Evolutionary conservation across 2,797 vertebrate genomes (phyloP), one percentile per base, ranked within the genome.

Genomic region (Zenarchopterus dispar): DNA sequence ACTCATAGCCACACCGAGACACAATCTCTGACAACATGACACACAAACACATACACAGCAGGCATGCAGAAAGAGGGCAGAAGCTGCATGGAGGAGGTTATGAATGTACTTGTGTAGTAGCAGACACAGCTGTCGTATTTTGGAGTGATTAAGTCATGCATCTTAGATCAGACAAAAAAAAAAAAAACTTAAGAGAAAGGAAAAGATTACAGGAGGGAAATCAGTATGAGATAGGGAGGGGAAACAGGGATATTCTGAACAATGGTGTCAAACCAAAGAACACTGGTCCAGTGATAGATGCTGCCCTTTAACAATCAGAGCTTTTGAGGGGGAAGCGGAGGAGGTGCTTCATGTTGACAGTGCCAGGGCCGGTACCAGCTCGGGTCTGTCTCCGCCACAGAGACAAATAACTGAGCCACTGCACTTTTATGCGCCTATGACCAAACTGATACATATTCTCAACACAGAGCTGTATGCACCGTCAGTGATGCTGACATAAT

Each of bases 181-280:
- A 62, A 52, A 31, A 8, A 26, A 26, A 11, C 49, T 4, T 7
- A 41, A 61, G 43, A 49, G 36, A 72, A 22, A 39, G 2, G 31
- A 47, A 70, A 61, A 60, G 50, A 75, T 66, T 36, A 63, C 43
- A 66, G 68, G 49, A 6, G 43, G 51, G 68, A 70, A 75, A 48
- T 65, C 3, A 70, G 79, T 75, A 55, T 10, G 45, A 22, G 45
- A 26, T 75, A 69, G 58, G 82, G 60, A 77, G 49, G 39, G 56
- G 61, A 55, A 49, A 60, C 49, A 66, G 65, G 78, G 74, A 82
- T 85, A 88, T 81, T 87, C 79, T 89, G 93, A 94, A 97, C 95
- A 98, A 97, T 96, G 92, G 94, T 94, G 94, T 93, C 91, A 94
- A 93, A 95, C 85, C 91, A 82, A 93, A 93, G 91, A 92, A 92